Evolutionary conservation across 53 echinoderm and acorn worm species (phyloP), one percentile per base, ranked within the genome.

Genomic region (Mesocentrotus franciscanus): DNA sequence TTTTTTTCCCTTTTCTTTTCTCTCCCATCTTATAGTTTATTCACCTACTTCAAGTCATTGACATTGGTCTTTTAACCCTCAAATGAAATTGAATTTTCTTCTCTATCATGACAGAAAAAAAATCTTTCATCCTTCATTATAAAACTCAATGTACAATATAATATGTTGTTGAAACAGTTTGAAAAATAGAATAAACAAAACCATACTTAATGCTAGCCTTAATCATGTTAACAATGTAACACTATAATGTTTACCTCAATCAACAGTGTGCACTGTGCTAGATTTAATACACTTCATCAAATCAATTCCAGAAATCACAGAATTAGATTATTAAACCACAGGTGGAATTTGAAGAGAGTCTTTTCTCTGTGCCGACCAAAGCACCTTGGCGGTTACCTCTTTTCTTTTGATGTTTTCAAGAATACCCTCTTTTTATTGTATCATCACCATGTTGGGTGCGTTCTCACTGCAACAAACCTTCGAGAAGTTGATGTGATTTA

Each of bases 281-380:
- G 18, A 42, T 81, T n/a, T n/a, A n/a, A n/a, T 81, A 42, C 36
- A 22, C 39, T 42, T 36, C 36, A 81, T 81, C 81, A 81, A 17
- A 81, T 81, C 18, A 17, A 81, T 36, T 39, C 12, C 4, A 49
- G 20, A 36, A 81, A 36, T 81, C 17, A 8, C 81, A 39, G 42
- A 81, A 81, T 81, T 42, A 27, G 81, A 81, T 36, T 81, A 81
- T 36, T 13, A 39, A 81, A 81, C 81, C 81, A 81, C 81, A 81
- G 18, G 42, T 18, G 20, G 42, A 36, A 42, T 42, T 81, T 39
- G 29, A 8, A 42, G 62, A 61, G 79, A 36, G 36, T 42, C 39
- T 81, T 76, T 81, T 81, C 81, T 81, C 39, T 39, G 12, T 42
- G 81, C 74, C 74, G 74, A 29, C 18, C 29, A 74, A 32, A 74